These are phyloP conservation scores for Sphaerodactylus townsendi DNA, from an alignment of 2,113 vertebrate genomes.

Conservation along the genomic window DNA sequence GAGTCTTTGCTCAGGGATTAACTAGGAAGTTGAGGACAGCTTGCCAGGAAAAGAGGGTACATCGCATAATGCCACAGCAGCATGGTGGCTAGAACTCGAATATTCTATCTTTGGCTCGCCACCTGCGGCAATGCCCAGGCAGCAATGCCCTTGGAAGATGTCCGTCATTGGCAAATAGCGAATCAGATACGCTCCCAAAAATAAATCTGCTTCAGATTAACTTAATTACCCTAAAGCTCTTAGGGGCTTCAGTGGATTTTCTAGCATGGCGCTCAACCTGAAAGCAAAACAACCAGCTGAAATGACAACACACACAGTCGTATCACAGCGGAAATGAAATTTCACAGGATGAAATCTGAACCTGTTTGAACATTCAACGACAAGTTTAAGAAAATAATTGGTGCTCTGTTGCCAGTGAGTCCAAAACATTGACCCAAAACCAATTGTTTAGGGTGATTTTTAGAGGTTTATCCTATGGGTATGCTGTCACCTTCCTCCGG, in stretches of 20 bases:
- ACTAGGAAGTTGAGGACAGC: not conserved
- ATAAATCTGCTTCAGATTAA: conserved; percentile 65
- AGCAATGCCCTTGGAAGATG: conserved; percentile 67
- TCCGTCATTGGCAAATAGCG: conserved; percentile 66
- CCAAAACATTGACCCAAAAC: not conserved
- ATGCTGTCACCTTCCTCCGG: not conserved
- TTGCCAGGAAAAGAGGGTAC: not conserved
- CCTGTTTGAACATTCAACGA: not conserved
- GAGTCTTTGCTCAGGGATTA: not conserved
- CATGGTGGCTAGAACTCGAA: conserved; percentile 41
- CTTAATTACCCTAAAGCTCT: conserved; percentile 57
- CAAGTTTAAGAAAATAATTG: not conserved
- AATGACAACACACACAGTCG: conserved; percentile 15
- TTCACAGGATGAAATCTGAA: not conserved
- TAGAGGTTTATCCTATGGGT: not conserved
- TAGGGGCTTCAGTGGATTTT: conserved; percentile 44
- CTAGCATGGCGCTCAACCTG: conserved; percentile 33
- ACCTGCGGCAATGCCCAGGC: conserved; percentile 50
- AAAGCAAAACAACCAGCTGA: conserved; percentile 23
- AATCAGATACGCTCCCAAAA: conserved; percentile 58
- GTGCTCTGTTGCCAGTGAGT: not conserved
- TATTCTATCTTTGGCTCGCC: conserved; percentile 25
- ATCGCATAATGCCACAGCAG: conserved; percentile 20
- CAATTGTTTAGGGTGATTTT: not conserved
- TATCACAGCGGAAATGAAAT: not conserved